Conservation (phyloP, 2,888 invertebrate genomes). For the Drosophila subquinaria region DNA sequence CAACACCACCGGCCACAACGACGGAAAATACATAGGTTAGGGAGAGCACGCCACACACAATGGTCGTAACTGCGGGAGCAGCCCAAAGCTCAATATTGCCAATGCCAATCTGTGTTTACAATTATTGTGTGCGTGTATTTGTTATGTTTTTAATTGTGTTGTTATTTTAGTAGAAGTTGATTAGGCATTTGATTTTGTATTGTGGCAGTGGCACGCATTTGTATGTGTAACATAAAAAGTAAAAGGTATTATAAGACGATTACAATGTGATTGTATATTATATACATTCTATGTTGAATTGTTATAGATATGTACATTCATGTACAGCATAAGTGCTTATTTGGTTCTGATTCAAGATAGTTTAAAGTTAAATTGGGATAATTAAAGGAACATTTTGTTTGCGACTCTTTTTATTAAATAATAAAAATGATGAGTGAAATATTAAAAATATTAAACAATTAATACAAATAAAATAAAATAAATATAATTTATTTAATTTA, state of each 20-base stretch:
- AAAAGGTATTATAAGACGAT: slow-evolving; percentile 63
- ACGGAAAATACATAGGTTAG: slow-evolving; percentile 91
- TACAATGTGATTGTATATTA: slow-evolving; percentile 32
- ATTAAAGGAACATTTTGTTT: no score
- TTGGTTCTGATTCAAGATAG: slow-evolving; percentile 21
- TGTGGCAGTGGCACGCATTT: slow-evolving; percentile 50
- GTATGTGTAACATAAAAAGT: slow-evolving; percentile 71
- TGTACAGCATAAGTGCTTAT: slow-evolving; percentile 13
- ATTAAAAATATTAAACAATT: no score
- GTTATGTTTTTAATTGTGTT: slow-evolving; percentile 22
- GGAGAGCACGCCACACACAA: slow-evolving; percentile 90
- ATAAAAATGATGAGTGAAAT: neutral
- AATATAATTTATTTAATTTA: neutral
- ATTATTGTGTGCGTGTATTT: slow-evolving; percentile 31
- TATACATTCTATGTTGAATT: neutral
- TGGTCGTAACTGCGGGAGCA: slow-evolving; percentile 91
- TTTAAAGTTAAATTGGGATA: neutral
- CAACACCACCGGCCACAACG: slow-evolving; percentile 96
- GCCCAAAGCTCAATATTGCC: slow-evolving; percentile 90
- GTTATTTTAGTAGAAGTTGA: slow-evolving; percentile 35
- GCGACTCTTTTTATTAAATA: no score
- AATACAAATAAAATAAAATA: neutral
- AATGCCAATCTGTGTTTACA: slow-evolving; percentile 86
- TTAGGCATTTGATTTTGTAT: slow-evolving; percentile 26
- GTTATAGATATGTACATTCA: slow-evolving; percentile 3